These are phyloP conservation scores for Mugil cephalus DNA, from an alignment of 2,113 vertebrate genomes.

Conservation along the genomic window DNA sequence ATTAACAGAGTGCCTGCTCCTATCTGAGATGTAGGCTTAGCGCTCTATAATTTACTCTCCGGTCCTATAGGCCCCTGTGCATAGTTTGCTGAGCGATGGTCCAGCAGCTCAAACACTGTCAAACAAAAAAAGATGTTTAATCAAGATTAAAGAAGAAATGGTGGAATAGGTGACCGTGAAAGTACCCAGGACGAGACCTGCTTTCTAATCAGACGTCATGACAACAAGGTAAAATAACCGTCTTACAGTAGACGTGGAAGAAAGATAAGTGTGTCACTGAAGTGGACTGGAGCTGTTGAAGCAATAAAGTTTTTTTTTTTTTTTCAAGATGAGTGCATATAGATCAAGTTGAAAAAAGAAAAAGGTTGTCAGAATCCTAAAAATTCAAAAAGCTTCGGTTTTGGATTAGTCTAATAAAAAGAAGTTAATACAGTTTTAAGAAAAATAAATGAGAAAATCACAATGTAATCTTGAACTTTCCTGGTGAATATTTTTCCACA, in stretches of 20 bases:
- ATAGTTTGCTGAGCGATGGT: background rate
- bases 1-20: slow-evolving; percentile 37
- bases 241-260: background rate
- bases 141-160: slow-evolving; percentile 49
- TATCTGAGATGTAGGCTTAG: slow-evolving; percentile 33
- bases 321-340: background rate
- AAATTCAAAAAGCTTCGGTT: too few relatives aligned
- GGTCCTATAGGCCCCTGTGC: background rate
- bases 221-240: background rate
- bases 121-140: slow-evolving; percentile 56
- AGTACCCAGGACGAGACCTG: slow-evolving; percentile 28
- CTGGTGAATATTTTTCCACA: too few relatives aligned
- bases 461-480: too few relatives aligned
- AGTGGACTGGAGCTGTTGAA: slow-evolving; percentile 4
- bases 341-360: background rate
- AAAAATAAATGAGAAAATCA: too few relatives aligned
- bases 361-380: background rate
- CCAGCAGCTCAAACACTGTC: slow-evolving; percentile 50
- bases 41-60: slow-evolving; percentile 37
- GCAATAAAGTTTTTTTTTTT: background rate
- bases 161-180: slow-evolving; percentile 42
- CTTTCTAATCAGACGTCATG: background rate
- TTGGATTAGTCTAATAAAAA: too few relatives aligned
- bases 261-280: background rate
- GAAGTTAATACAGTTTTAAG: too few relatives aligned